phyloP scores from a whole-genome alignment of 2,888 invertebrate species.

The Caenorhabditis japonica region DNA sequence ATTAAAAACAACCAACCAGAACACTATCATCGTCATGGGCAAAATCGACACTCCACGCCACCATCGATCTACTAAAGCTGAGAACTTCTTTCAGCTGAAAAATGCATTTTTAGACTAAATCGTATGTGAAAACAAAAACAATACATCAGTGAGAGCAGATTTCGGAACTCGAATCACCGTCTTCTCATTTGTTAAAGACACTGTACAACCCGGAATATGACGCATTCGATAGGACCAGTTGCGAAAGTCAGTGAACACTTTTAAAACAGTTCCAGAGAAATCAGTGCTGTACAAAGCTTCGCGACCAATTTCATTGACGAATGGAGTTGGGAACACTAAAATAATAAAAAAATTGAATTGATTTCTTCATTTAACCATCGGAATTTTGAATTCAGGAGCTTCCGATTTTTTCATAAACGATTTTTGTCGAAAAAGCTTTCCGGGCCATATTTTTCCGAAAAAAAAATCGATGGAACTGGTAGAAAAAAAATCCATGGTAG shows the following conservation, averaged over 20 bases:
- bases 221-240: constrained; percentile 70
- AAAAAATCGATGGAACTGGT: too few relatives aligned
- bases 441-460: too few relatives aligned
- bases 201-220: constrained; percentile 63
- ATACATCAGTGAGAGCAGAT: constrained; percentile 56
- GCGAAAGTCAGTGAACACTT: constrained; percentile 75
- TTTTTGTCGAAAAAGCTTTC: too few relatives aligned
- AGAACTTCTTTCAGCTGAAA: constrained; percentile 68
- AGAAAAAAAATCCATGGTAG: too few relatives aligned
- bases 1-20: constrained; percentile 78
- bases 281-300: constrained; percentile 62
- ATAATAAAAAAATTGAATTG: not conserved
- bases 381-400: too few relatives aligned
- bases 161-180: constrained; percentile 58
- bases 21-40: constrained; percentile 87
- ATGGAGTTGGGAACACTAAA: constrained; percentile 71
- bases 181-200: constrained; percentile 59
- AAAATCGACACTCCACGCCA: constrained; percentile 88
- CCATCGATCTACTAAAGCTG: constrained; percentile 84
- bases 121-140: too few relatives aligned
- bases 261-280: constrained; percentile 65
- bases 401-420: too few relatives aligned
- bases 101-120: too few relatives aligned
- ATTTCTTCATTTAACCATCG: too few relatives aligned
- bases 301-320: constrained; percentile 67